Conservation (phyloP, 2,888 invertebrate species). For the Mythimna albipuncta region DNA sequence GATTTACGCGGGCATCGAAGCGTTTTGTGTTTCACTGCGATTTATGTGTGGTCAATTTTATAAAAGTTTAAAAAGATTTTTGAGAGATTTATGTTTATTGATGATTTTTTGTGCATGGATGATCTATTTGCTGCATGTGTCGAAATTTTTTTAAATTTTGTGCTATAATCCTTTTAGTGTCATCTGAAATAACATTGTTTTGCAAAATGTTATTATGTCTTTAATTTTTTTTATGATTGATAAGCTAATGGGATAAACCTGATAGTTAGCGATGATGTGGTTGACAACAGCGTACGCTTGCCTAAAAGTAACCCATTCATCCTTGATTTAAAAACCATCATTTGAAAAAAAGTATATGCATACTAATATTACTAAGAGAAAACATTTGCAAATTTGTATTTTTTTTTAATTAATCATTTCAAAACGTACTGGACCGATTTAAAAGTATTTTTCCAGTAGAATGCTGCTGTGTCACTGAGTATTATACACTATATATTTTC, state of each 20-base stretch:
- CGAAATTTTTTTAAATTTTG: neutral
- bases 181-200: neutral
- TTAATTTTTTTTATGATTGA: neutral
- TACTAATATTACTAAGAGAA: too few species aligned
- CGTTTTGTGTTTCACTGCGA: slow-evolving; percentile 26
- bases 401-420: too few species aligned
- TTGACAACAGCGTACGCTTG: too few species aligned
- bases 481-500: too few species aligned
- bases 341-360: too few species aligned
- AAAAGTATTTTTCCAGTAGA: too few species aligned
- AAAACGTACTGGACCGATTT: too few species aligned
- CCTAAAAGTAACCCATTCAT: too few species aligned
- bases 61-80: slow-evolving; percentile 44
- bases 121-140: neutral
- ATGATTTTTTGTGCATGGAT: slow-evolving; percentile 11
- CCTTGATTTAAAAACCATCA: too few species aligned
- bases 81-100: slow-evolving; percentile 28
- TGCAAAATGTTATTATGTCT: neutral
- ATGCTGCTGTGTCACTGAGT: too few species aligned
- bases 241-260: neutral
- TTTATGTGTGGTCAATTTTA: slow-evolving; percentile 49
- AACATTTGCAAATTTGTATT: too few species aligned
- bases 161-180: neutral
- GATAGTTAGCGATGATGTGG: too few species aligned
- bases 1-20: slow-evolving; percentile 51